A percentile compares a stretch with the other conserved stretches of the same genome.
Conservation (phyloP, 2,113 vertebrate species). For the Vanacampus margaritifer region DNA sequence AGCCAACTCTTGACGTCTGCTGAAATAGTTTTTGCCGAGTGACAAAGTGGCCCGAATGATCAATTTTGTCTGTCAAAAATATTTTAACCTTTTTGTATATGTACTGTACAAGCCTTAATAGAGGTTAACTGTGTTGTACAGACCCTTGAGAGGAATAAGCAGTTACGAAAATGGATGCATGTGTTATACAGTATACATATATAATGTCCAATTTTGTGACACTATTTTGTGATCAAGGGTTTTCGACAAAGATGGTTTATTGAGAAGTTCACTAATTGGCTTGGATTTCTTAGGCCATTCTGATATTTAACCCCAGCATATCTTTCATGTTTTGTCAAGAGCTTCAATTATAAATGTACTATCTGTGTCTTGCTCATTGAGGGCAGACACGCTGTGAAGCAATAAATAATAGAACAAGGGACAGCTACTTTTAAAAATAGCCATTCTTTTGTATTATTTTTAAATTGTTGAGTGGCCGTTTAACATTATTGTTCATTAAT, state of each 20-base stretch:
- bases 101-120: no score
- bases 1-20: no score
- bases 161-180: no score
- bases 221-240: neutral
- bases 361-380: slow-evolving; percentile 18
- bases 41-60: no score
- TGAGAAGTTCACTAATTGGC: slow-evolving; percentile 46
- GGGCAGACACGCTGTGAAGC: neutral
- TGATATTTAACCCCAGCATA: slow-evolving; percentile 32
- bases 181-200: no score
- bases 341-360: slow-evolving; percentile 13
- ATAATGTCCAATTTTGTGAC: neutral
- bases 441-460: slow-evolving; percentile 11
- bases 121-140: no score
- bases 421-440: slow-evolving; percentile 30
- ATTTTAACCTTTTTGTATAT: no score
- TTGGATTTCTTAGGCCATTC: slow-evolving; percentile 39
- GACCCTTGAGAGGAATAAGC: no score
- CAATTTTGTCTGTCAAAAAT: no score
- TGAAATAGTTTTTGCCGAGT: no score
- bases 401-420: slow-evolving; percentile 22
- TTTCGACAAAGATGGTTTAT: slow-evolving; percentile 35
- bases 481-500: slow-evolving; percentile 33
- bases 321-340: neutral
- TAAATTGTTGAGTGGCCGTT: slow-evolving; percentile 28